Percentiles rank a stretch among this genome's conserved stretches.
phyloP scores from a whole-genome alignment of 2,113 vertebrate genomes.

The Camarhynchus parvulus region DNA sequence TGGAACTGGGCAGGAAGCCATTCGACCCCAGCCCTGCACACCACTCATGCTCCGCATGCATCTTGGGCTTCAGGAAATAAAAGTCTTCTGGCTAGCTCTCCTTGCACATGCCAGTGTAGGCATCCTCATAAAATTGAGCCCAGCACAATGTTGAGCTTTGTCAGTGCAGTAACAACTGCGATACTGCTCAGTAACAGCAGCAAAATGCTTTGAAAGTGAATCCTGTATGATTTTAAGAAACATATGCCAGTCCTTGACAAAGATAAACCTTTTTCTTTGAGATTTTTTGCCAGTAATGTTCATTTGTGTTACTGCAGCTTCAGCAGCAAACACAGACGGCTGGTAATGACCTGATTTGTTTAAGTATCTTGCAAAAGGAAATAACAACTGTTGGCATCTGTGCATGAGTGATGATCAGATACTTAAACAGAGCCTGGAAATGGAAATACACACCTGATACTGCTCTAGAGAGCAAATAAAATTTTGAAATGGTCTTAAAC shows the following conservation, averaged over 20 bases:
- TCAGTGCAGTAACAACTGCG: neutral
- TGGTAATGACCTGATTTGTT: neutral
- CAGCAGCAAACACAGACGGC: neutral
- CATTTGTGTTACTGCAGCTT: neutral
- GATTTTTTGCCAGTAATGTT: neutral
- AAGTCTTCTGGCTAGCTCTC: neutral
- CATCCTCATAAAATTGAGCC: neutral
- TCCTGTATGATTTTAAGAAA: neutral
- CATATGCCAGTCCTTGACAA: neutral
- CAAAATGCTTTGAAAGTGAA: neutral
- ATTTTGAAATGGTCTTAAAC: neutral
- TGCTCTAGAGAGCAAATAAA: neutral
- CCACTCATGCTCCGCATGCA: neutral
- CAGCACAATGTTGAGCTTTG: neutral
- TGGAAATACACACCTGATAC: neutral
- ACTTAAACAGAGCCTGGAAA: neutral
- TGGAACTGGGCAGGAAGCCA: neutral
- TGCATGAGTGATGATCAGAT: neutral
- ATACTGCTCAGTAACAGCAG: neutral
- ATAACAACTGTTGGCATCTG: neutral
- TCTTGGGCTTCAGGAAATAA: neutral
- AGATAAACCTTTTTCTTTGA: neutral
- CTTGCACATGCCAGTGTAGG: neutral
- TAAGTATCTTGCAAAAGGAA: conserved; percentile 5
- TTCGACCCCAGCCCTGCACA: neutral